Base-by-base conservation (phyloP, 2,888 invertebrate genomes). In the Machimus atricapillus region DNA sequence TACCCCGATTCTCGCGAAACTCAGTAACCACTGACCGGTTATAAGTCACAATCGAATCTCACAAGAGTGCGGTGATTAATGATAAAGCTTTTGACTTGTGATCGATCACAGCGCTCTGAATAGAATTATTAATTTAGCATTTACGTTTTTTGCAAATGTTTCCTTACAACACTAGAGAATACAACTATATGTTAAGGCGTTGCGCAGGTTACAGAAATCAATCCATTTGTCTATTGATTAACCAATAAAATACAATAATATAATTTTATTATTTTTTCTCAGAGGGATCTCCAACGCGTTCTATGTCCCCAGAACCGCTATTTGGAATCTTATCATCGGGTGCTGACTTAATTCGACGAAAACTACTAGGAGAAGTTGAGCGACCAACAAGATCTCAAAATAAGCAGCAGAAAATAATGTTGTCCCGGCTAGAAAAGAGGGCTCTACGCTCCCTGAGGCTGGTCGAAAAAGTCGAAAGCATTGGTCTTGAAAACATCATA, bases 401-500 rank as follows among this genome's bases (percentile, higher is more conserved):
- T 88, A 90, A 90, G 43, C 91, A 91, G 87, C 92, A 91, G 88
- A 91, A 91, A 90, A 91, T 91, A 78, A 91, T 92, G 91, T 88
- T 92, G 85, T 91, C 91, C 83, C 91, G 91, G n/a, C 90, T 92
- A 88, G 92, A 92, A 86, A 91, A 93, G 87, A 91, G 93, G 0
- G 92, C 93, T 0, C 90, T 94, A 76, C 92, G 93, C 8, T 94
- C 94, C 2, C 93, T 94, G 66, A 93, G 94, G 78, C 91, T 96
- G 37, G 94, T 95, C 8, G 95, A 95, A 88, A 95, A 94, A 90
- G 93, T 96, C 58, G 96, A 96, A 91, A 93, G 95, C 88, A 94
- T 96, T 86, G 96, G 96, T 23, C 93, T 96, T 77, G 94, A 95
- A 85, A 95, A 94, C 89, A 94, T 96, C 74, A 95, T 95, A 93